Evolutionary conservation across 2,113 vertebrate genomes (phyloP), one percentile per base, ranked within the genome.

Genomic region (Gavialis gangeticus): DNA sequence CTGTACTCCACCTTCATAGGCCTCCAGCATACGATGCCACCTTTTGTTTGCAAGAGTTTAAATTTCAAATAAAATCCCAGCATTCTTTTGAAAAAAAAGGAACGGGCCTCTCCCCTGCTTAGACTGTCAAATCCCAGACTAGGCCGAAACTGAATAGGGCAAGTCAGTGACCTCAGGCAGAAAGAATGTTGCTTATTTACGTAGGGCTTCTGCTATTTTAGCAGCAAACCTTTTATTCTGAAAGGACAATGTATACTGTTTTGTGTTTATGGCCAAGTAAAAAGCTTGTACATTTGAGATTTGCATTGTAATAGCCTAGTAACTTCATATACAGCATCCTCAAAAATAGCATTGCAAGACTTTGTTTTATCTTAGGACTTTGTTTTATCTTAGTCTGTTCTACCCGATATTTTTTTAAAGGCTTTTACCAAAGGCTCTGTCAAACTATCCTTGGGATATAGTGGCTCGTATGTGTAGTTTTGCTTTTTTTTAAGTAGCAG

Each of bases 121-220:
- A 85, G 97, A 92, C 95, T 98, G 97, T 97, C 98, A 97, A 96
- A 98, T 96, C 92, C 94, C 97, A 97, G 97, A 93, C 92, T 94
- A 93, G 96, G 90, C 96, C 94, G 96, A 97, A 97, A 98, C 97
- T 99, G 98, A 99, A 99, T 98, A 98, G 98, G 98, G 98, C 98
- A 98, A 99, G 98, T 98, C 98, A 98, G 98, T 99, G 99, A 99
- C 98, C 99, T 99, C 98, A 99, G 98, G 96, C 98, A 96, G 96
- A 98, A 99, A 98, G 98, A 99, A 99, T 99, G 99, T 98, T 98
- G 96, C 98, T 98, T 98, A 98, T 99, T 99, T 99, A 98, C 98
- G 98, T 98, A 99, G 98, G 87, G 97, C 97, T 97, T 98, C 97
- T 97, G 96, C 97, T 98, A 97, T 96, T 97, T 97, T 96, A 97